Conservation (phyloP, 1,140 invertebrate species). For the Aleiodes sp. region DNA sequence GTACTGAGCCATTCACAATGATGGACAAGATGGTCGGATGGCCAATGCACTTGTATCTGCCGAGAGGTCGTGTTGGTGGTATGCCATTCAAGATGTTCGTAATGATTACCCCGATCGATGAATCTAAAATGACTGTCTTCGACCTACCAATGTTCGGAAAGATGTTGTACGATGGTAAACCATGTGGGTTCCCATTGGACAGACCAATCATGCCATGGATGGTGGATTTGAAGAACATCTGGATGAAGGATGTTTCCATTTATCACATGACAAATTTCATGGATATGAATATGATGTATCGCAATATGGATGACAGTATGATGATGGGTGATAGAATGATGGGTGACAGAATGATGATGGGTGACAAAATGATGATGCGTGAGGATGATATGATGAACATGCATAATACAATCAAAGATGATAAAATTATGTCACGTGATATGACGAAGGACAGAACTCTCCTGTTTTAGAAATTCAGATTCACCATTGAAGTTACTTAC, state of each 20-base stretch:
- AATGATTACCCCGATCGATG: constrained; percentile 54
- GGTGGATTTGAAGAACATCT: constrained; percentile 59
- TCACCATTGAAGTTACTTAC: too few relatives aligned
- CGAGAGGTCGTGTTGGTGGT: constrained; percentile 61
- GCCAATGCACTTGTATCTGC: constrained; percentile 60
- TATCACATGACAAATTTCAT: constrained; percentile 43
- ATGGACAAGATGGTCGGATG: constrained; percentile 55
- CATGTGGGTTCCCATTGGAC: constrained; percentile 77
- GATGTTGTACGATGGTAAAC: constrained; percentile 64
- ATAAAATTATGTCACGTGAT: too few relatives aligned
- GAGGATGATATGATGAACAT: too few relatives aligned
- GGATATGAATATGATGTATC: too few relatives aligned
- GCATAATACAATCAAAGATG: too few relatives aligned
- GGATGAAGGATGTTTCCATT: constrained; percentile 58
- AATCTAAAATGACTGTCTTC: constrained; percentile 40
- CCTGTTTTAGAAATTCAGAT: too few relatives aligned
- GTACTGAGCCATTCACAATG: constrained; percentile 57
- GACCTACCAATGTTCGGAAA: constrained; percentile 53
- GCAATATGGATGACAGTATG: too few relatives aligned
- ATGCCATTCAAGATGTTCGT: constrained; percentile 64
- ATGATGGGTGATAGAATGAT: too few relatives aligned
- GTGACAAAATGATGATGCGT: too few relatives aligned
- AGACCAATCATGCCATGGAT: constrained; percentile 55
- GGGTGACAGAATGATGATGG: too few relatives aligned
- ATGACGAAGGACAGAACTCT: too few relatives aligned